Base-by-base conservation (phyloP, 2,113 vertebrate genomes). In the Aphyosemion australe region DNA sequence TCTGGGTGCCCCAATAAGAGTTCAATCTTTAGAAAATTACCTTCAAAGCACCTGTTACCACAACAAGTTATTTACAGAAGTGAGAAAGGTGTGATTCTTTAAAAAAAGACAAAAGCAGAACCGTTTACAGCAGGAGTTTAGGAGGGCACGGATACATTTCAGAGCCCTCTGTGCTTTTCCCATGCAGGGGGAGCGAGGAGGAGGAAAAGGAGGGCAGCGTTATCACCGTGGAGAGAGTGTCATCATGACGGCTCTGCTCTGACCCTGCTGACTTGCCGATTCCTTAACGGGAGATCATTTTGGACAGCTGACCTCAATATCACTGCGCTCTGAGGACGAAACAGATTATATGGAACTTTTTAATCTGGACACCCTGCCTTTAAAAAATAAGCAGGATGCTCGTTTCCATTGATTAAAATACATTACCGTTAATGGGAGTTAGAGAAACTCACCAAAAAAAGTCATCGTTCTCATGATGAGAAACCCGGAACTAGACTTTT, bases 221-320 rank as follows among this genome's bases (percentile, higher is more conserved):
- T 91, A 90, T 88, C 90, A 64, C 78, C 60, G 79, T 80, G 82
- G 81, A 90, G 89, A 91, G 90, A 91, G 88, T 91, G 89, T 91
- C 77, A 80, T 91, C 91, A 92, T 87, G 76, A 86, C 83, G 79
- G 83, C 90, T 92, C 84, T 88, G 64, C 80, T 71, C 71, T 88
- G 86, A 91, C 89, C 84, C 87, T 92, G 92, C 91, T 92, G 92
- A 93, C 91, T 90, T 49, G 83, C 78, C 80, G 74, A 89, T 91
- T 92, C 90, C 87, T 90, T 88, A 84, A 93, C 88, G 83, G 89
- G 86, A 93, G 88, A 93, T 93, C 91, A 90, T 87, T 90, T 89
- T 86, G 85, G 93, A 93, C 92, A 92, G 92, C 91, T 93, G 91
- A 93, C 91, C 92, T 93, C 85, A 79, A 93, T 93, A 91, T 89